These are phyloP conservation scores for Aplysina aerophoba DNA, from an alignment of 37 sponge, comb jelly and placozoan species.

Conservation along the genomic window DNA sequence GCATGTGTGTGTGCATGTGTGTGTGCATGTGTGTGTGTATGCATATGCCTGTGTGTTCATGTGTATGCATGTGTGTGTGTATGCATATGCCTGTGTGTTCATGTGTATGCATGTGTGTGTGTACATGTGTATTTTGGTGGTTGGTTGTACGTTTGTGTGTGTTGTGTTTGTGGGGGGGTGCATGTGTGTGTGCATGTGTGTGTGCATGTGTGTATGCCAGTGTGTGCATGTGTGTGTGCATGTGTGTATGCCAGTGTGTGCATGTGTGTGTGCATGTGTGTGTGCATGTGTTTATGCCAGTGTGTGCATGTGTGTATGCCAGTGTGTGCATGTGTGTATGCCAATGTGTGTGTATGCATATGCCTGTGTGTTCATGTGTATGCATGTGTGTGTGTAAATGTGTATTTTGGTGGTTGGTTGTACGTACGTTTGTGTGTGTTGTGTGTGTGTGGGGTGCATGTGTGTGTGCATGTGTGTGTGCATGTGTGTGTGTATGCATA, in stretches of 20 bases:
- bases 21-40: too few relatives aligned
- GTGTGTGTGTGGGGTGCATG: too few relatives aligned
- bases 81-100: background rate
- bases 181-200: too few relatives aligned
- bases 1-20: background rate
- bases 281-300: background rate
- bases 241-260: too few relatives aligned
- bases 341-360: background rate
- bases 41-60: background rate
- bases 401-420: background rate
- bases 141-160: background rate
- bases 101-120: constrained; percentile 20
- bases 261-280: constrained; percentile 5
- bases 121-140: background rate
- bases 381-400: constrained; percentile 4
- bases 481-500: background rate
- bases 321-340: background rate
- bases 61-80: constrained; percentile 8
- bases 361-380: background rate
- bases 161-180: too few relatives aligned
- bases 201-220: background rate
- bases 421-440: background rate
- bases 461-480: constrained; percentile 4
- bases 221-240: background rate
- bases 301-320: too few relatives aligned